phyloP scores from a whole-genome alignment of 2,888 invertebrate species.

The Timema cristinae region DNA sequence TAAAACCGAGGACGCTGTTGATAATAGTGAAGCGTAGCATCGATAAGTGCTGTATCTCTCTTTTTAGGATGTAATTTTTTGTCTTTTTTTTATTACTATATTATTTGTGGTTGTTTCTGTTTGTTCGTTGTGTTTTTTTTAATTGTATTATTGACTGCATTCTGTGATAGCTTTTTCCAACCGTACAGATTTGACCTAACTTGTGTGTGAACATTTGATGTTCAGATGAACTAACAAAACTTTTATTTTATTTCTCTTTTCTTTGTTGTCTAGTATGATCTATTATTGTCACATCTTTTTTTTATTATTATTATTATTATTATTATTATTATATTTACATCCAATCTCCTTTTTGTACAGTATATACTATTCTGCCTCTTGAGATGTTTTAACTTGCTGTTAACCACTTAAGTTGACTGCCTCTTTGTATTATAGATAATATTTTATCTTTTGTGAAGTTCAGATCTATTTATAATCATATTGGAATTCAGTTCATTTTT shows the following conservation, averaged over 20 bases:
- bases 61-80: too few species aligned
- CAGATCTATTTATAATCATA: background rate
- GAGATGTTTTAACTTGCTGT: conserved; percentile 16
- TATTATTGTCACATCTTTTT: background rate
- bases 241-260: conserved; percentile 15
- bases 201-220: conserved; percentile 28
- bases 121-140: conserved; percentile 24
- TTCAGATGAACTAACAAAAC: conserved; percentile 16
- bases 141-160: conserved; percentile 33
- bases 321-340: too few species aligned
- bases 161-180: conserved; percentile 35
- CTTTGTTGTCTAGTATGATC: conserved; percentile 14
- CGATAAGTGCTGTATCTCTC: conserved; percentile 18
- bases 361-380: conserved; percentile 14
- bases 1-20: conserved; percentile 20
- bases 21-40: conserved; percentile 28
- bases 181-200: conserved; percentile 28
- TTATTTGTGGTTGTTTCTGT: conserved; percentile 25
- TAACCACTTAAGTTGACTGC: conserved; percentile 6
- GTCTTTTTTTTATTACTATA: conserved; percentile 17
- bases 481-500: conserved; percentile 7
- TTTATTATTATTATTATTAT: conserved; percentile 13
- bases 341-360: conserved; percentile 18
- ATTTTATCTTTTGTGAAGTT: background rate
- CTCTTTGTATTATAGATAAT: background rate